Percentiles rank a stretch among this genome's conserved stretches.
Conservation (phyloP, 1,140 invertebrate species). For the Charaxes varanes region DNA sequence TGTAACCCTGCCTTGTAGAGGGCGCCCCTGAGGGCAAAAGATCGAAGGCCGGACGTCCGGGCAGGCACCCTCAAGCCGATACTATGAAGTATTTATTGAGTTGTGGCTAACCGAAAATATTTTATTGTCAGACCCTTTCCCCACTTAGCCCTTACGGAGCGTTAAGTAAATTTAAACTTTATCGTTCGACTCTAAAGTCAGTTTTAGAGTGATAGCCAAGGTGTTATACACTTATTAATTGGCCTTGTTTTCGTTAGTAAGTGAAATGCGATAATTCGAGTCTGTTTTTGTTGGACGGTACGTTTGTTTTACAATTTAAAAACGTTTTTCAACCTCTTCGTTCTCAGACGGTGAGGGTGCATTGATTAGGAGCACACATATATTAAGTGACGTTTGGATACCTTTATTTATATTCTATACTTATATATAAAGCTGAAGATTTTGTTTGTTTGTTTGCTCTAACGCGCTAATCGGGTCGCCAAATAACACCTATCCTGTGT, state of each 20-base stretch:
- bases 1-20: conserved; percentile 27
- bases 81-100: conserved; percentile 72
- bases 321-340: conserved; percentile 11
- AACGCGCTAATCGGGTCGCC: too few species aligned
- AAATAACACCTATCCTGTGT: too few species aligned
- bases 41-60: conserved; percentile 59
- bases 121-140: conserved; percentile 63
- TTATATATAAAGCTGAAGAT: too few species aligned
- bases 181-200: background rate
- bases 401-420: too few species aligned
- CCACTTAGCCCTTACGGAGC: background rate
- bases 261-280: conserved; percentile 27
- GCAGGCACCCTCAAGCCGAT: conserved; percentile 54
- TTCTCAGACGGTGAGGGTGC: too few species aligned
- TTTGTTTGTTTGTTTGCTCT: too few species aligned
- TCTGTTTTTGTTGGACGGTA: conserved; percentile 12
- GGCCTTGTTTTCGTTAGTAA: conserved; percentile 31
- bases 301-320: conserved; percentile 19
- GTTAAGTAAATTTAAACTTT: conserved; percentile 11
- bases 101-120: conserved; percentile 64
- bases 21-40: conserved; percentile 43
- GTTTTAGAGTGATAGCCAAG: conserved; percentile 9
- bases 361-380: too few species aligned
- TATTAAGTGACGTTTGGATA: too few species aligned
- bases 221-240: conserved; percentile 32